Conservation (phyloP, 2,888 invertebrate species). For the Lingula anatina region DNA sequence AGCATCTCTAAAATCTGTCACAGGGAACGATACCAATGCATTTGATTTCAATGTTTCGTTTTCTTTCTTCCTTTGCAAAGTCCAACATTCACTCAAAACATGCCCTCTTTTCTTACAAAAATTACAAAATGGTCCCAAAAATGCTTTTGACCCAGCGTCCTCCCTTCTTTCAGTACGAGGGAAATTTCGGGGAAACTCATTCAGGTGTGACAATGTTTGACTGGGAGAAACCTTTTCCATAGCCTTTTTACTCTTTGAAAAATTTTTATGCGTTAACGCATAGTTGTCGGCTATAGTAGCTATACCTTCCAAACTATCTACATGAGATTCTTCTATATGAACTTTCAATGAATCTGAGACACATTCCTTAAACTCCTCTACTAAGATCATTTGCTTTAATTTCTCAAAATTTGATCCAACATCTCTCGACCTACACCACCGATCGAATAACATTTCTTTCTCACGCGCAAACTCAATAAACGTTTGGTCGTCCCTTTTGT, state of each 20-base stretch:
- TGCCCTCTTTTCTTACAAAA: conserved; percentile 9
- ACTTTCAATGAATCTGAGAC: conserved; percentile 4
- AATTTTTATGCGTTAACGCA: conserved; percentile 6
- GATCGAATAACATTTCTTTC: conserved; percentile 9
- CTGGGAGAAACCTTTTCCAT: too few species aligned
- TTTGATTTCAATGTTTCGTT: background rate
- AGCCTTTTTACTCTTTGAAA: too few species aligned
- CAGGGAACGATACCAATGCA: too few species aligned
- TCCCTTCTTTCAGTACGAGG: too few species aligned
- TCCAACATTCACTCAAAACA: conserved; percentile 10
- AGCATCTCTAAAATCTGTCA: conserved; percentile 3
- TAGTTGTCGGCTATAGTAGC: conserved; percentile 10
- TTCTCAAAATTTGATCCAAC: conserved; percentile 1
- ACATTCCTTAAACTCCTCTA: conserved; percentile 7
- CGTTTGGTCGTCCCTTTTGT: conserved; percentile 9
- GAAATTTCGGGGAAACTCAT: too few species aligned
- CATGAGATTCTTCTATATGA: conserved; percentile 6
- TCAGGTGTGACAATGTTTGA: too few species aligned
- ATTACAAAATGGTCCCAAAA: background rate
- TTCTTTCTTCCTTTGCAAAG: conserved; percentile 4
- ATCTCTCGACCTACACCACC: conserved; percentile 7
- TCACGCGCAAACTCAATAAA: conserved; percentile 13
- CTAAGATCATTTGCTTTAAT: conserved; percentile 4
- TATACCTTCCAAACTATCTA: conserved; percentile 1
- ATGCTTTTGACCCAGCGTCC: too few species aligned